phyloP scores from a whole-genome alignment of 1,140 invertebrate species.

The Varroa destructor region DNA sequence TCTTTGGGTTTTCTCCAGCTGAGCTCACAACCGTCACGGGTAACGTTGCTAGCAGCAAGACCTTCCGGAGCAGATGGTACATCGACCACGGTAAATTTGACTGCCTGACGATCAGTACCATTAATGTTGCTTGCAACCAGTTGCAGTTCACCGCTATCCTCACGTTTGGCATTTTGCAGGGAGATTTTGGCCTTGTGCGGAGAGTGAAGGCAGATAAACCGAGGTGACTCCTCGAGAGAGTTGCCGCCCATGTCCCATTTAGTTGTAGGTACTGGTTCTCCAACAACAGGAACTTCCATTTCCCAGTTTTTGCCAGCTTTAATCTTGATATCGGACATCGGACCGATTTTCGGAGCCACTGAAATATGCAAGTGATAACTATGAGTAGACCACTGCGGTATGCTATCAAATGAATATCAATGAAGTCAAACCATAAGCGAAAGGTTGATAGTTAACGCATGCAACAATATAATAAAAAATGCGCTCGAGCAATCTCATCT shows the following conservation, averaged over 20 bases:
- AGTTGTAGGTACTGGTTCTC: slow-evolving; percentile 82
- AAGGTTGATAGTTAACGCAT: too few relatives aligned
- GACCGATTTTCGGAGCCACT: slow-evolving; percentile 79
- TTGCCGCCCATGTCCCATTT: slow-evolving; percentile 77
- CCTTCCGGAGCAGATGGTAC: slow-evolving; percentile 74
- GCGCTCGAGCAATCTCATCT: too few relatives aligned
- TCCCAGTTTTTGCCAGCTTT: slow-evolving; percentile 82
- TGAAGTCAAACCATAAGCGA: too few relatives aligned
- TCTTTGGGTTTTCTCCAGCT: slow-evolving; percentile 79
- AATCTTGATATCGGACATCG: slow-evolving; percentile 79
- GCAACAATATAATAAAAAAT: too few relatives aligned
- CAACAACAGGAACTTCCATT: slow-evolving; percentile 80
- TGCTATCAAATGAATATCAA: too few relatives aligned
- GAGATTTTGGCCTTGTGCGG: slow-evolving; percentile 75
- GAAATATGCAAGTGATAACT: slow-evolving; percentile 40
- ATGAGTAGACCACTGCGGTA: background rate
- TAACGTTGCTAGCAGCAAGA: slow-evolving; percentile 62
- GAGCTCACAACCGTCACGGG: slow-evolving; percentile 64
- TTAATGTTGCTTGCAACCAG: slow-evolving; percentile 82
- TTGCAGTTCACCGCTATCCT: slow-evolving; percentile 57
- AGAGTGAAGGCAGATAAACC: slow-evolving; percentile 66
- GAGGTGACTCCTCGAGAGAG: slow-evolving; percentile 59
- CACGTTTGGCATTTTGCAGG: slow-evolving; percentile 70
- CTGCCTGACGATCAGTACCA: slow-evolving; percentile 68
- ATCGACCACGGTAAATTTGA: slow-evolving; percentile 73